phyloP scores from a whole-genome alignment of 2,797 vertebrate genomes.

The Gobio occitaniae region DNA sequence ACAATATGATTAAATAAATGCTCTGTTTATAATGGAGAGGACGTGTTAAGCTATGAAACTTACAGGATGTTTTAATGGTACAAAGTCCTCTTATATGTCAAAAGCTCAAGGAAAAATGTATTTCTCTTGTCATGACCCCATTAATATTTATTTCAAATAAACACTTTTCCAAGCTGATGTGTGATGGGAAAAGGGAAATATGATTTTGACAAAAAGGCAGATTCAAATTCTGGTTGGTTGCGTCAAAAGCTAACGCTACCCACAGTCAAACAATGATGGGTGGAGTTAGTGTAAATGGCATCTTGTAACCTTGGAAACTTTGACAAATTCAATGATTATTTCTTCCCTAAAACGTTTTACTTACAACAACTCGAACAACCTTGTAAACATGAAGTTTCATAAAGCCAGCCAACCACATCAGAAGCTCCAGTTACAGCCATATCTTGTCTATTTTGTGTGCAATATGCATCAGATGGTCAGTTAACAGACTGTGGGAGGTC shows the following conservation, averaged over 20 bases:
- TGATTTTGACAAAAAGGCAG: background rate
- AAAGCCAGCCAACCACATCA: background rate
- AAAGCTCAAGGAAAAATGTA: background rate
- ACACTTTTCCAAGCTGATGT: too few relatives aligned
- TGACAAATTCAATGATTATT: background rate
- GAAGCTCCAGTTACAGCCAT: background rate
- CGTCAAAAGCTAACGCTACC: background rate
- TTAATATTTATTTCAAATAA: too few relatives aligned
- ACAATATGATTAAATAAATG: background rate
- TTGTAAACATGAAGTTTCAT: background rate
- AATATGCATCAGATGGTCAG: background rate
- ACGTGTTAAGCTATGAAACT: background rate
- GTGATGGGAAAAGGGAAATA: background rate
- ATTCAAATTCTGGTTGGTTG: background rate
- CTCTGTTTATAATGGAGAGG: background rate
- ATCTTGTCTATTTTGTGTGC: background rate
- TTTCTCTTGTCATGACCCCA: background rate
- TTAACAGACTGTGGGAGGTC: background rate
- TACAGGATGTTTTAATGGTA: background rate
- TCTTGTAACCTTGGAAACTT: background rate
- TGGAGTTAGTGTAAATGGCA: background rate
- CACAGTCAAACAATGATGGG: background rate
- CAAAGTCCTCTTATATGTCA: background rate
- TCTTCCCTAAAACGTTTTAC: background rate
- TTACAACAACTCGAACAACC: background rate